Evolutionary conservation across 2,797 vertebrate species (phyloP).

Genomic region (Etheostoma perlongum): DNA sequence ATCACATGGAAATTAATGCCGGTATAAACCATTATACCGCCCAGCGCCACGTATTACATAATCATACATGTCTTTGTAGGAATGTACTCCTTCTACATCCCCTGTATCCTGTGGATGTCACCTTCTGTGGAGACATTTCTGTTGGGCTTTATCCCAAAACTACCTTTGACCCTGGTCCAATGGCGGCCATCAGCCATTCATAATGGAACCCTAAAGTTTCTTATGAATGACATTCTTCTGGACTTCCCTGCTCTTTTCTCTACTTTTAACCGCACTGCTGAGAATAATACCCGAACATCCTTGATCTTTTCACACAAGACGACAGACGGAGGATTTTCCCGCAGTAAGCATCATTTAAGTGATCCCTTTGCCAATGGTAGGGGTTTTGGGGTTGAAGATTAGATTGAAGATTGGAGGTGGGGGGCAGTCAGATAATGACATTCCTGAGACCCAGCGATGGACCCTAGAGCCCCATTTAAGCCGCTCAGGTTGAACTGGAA

Average conservation of each 20-base stretch:
- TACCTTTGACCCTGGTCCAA: constrained; percentile 68
- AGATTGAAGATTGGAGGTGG: constrained; percentile 65
- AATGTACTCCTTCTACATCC: neutral
- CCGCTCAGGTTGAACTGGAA: constrained; percentile 73
- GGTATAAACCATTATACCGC: too few relatives aligned
- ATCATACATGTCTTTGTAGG: neutral
- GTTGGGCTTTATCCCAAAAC: constrained; percentile 47
- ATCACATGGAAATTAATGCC: too few relatives aligned
- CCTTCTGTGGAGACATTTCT: constrained; percentile 39
- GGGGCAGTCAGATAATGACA: constrained; percentile 85
- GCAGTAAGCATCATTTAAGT: constrained; percentile 83
- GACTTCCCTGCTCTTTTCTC: constrained; percentile 56
- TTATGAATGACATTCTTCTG: constrained; percentile 76
- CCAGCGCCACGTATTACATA: too few relatives aligned
- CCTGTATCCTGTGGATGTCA: neutral
- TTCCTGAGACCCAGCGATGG: constrained; percentile 88
- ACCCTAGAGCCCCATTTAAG: constrained; percentile 80
- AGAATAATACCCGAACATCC: constrained; percentile 79
- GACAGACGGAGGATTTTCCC: constrained; percentile 81
- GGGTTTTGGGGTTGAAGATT: constrained; percentile 69
- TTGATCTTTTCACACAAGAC: constrained; percentile 84
- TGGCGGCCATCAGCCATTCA: constrained; percentile 59
- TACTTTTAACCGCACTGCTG: constrained; percentile 50
- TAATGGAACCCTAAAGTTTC: constrained; percentile 68
- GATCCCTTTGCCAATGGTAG: constrained; percentile 72